Base-by-base conservation (phyloP, 2,797 vertebrate genomes). In the Lagorchestes hirsutus region DNA sequence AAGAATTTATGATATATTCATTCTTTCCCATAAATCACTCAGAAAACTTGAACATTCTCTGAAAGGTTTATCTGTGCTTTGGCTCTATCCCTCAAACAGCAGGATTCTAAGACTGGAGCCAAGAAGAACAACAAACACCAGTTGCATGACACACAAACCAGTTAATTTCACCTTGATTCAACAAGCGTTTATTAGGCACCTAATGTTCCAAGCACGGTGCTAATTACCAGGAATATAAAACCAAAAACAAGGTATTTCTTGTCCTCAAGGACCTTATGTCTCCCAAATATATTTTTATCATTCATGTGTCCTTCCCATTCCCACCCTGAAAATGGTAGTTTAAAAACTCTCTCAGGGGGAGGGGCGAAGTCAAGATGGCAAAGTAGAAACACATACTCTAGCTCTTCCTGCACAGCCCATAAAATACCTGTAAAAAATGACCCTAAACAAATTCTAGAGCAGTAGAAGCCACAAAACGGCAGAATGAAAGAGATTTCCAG, bases 71-170 rank as follows among this genome's bases (percentile, higher is more conserved):
- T 90, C 93, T 97, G 91, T 91, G 93, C 95, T 93, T 59, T 92
- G 91, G 74, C 92, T 96, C 62, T 27, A 55, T 95, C 93, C 0
- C 0, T 46, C 62, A 96, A 92, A 91, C 93, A 95, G 62, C 97
- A 95, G 94, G 93, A 92, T 91, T 95, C 95, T 93, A 91, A 62
- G 24, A 96, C 10, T 18, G 40, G 12, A 40, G 96, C 95, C 97
- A 98, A 93, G 92, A 97, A 95, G 95, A 59, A 94, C 93, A 90
- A 59, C 94, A 93, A 92, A 62, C 29, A 93, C 92, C 94, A 94
- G 93, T 92, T 97, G 95, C 34, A 40, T 93, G 95, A 90, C 94
- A 98, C n/a, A 93, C 52, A 1, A 92, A 95, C 62, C 93, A 97
- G 52, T 96, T 93, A 56, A 92, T 95, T 95, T 91, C 40, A 50